Percentiles rank a stretch among this genome's conserved stretches.
These are phyloP conservation scores for Lagorchestes hirsutus DNA, from an alignment of 2,797 vertebrate genomes.

Conservation along the genomic window DNA sequence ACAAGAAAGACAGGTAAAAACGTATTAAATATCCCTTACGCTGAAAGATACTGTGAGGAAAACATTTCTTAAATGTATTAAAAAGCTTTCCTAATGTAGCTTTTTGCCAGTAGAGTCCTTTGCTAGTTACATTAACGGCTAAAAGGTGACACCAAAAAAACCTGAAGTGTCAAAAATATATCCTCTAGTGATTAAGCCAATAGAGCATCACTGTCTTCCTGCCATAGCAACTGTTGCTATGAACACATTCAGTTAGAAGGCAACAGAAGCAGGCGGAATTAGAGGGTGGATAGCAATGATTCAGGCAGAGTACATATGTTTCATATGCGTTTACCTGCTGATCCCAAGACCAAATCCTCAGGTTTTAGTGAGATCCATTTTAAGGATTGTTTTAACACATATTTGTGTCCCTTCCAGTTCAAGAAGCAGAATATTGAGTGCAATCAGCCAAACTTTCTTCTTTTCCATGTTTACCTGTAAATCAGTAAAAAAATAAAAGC, in stretches of 20 bases:
- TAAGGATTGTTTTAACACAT: neutral
- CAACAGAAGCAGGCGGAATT: neutral
- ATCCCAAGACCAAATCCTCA: neutral
- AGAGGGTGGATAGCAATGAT: too few relatives aligned
- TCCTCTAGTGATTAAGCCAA: slow-evolving; percentile 70
- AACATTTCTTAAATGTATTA: neutral
- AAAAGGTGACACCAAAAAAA: slow-evolving; percentile 74
- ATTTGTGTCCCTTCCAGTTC: neutral
- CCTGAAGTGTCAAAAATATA: slow-evolving; percentile 76
- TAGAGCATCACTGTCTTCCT: slow-evolving; percentile 64
- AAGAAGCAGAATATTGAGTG: neutral
- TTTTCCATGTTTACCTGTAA: neutral
- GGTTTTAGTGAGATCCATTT: neutral
- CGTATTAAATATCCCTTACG: neutral
- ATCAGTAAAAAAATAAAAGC: neutral
- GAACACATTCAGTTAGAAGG: slow-evolving; percentile 63
- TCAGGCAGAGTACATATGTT: neutral
- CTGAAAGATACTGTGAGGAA: neutral
- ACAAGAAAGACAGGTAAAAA: neutral
- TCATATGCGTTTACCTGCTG: neutral
- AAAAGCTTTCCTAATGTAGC: slow-evolving; percentile 5
- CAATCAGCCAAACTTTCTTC: neutral
- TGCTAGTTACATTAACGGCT: slow-evolving; percentile 37
- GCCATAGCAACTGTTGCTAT: slow-evolving; percentile 61
- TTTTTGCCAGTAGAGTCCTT: slow-evolving; percentile 23